phyloP scores from a whole-genome alignment of 2,797 vertebrate genomes.

The Chelmon rostratus region DNA sequence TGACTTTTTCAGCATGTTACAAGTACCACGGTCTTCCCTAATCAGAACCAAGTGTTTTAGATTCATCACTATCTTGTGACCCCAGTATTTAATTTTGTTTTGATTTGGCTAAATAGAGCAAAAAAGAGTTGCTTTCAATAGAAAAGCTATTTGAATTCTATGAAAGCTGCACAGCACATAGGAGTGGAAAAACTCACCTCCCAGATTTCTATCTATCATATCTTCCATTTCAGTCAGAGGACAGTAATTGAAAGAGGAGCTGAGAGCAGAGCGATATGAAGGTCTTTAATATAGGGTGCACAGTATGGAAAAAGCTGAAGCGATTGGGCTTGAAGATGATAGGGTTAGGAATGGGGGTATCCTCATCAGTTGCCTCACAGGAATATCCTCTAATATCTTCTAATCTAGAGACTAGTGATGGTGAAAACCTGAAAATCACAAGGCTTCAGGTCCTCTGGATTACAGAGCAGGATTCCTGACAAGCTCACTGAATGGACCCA shows the following conservation, averaged over 20 bases:
- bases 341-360: background rate
- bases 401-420: background rate
- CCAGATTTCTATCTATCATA: background rate
- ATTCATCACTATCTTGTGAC: background rate
- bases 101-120: background rate
- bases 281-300: background rate
- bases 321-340: background rate
- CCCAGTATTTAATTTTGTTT: background rate
- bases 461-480: background rate
- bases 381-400: background rate
- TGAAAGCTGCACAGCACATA: background rate
- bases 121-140: background rate
- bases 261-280: background rate
- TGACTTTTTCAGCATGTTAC: conserved; percentile 2
- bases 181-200: background rate
- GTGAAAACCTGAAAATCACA: background rate
- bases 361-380: background rate
- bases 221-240: conserved; percentile 1
- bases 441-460: background rate
- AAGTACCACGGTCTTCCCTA: background rate
- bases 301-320: background rate
- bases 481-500: background rate
- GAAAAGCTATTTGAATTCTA: background rate
- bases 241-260: background rate
- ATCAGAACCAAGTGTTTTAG: background rate